Evolutionary conservation across 1,140 invertebrate genomes (phyloP).

Genomic region (Hesperophylax magnus): DNA sequence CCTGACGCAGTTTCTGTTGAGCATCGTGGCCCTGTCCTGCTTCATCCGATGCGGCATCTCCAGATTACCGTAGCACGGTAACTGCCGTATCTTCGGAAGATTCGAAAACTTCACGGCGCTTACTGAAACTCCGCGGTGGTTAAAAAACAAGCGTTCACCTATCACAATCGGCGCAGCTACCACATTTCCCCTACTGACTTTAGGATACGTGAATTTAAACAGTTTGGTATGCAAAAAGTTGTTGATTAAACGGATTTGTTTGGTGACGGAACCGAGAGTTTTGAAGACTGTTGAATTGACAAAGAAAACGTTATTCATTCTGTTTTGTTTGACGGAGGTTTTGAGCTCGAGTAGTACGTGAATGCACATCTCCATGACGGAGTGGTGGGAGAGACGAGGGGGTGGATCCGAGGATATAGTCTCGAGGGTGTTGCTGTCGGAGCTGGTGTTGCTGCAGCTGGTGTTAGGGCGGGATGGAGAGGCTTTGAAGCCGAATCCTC

Average conservation of each 20-base stretch:
- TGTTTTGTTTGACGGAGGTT: slow-evolving; percentile 30
- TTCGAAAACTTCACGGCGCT: slow-evolving; percentile 66
- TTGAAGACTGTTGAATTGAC: slow-evolving; percentile 51
- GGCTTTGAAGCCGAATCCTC: slow-evolving; percentile 63
- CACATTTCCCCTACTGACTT: slow-evolving; percentile 66
- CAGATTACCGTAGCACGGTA: slow-evolving; percentile 69
- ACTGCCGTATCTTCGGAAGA: slow-evolving; percentile 62
- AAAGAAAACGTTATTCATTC: slow-evolving; percentile 47
- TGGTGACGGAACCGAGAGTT: slow-evolving; percentile 66
- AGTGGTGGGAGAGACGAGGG: background rate
- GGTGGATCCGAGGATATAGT: background rate
- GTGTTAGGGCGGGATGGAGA: background rate
- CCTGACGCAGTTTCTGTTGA: slow-evolving; percentile 36
- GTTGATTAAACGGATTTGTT: slow-evolving; percentile 66
- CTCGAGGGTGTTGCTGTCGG: background rate
- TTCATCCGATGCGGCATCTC: slow-evolving; percentile 67
- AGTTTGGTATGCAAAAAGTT: slow-evolving; percentile 64
- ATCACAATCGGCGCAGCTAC: slow-evolving; percentile 61
- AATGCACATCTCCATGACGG: slow-evolving; percentile 1
- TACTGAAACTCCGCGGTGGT: slow-evolving; percentile 61
- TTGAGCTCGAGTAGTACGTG: background rate
- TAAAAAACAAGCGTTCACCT: slow-evolving; percentile 60
- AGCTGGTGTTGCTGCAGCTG: background rate
- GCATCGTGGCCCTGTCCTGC: slow-evolving; percentile 59
- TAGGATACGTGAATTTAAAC: slow-evolving; percentile 66